These are phyloP conservation scores for Mohoua ochrocephala DNA, from an alignment of 2,113 vertebrate species.

Conservation along the genomic window DNA sequence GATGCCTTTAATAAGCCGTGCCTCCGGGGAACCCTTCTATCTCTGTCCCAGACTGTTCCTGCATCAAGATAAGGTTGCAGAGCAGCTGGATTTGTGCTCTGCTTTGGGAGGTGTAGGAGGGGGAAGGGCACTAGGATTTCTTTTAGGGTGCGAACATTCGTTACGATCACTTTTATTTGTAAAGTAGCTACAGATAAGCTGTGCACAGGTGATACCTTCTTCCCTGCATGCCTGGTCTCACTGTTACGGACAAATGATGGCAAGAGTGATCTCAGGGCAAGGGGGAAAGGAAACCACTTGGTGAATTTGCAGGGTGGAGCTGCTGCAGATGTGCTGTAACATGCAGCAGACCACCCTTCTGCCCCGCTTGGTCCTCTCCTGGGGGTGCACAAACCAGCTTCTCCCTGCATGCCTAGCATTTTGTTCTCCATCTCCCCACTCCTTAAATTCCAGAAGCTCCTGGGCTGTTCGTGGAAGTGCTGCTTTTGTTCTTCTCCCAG, in stretches of 20 bases:
- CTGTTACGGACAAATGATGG: accelerated
- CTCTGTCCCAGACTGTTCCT: slow-evolving; percentile 13
- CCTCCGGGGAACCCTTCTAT: neutral
- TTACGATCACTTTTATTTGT: neutral
- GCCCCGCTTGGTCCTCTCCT: neutral
- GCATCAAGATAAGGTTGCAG: neutral
- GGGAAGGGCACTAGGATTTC: neutral
- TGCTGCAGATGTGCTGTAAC: neutral
- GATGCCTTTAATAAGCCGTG: slow-evolving; percentile 36
- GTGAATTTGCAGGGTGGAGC: neutral
- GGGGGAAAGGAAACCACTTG: neutral
- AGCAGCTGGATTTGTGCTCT: slow-evolving; percentile 1
- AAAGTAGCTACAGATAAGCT: neutral
- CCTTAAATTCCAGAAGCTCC: neutral
- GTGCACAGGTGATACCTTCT: neutral
- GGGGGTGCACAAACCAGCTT: neutral
- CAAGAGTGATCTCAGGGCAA: neutral
- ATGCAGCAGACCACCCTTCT: neutral
- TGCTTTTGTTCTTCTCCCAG: neutral
- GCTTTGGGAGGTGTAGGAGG: neutral
- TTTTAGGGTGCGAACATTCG: neutral
- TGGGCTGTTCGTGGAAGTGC: neutral
- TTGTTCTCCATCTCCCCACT: neutral
- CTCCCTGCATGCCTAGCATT: neutral
- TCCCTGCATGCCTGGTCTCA: neutral